Base-by-base conservation (phyloP, 2,888 invertebrate species). In the Acronicta aceris region DNA sequence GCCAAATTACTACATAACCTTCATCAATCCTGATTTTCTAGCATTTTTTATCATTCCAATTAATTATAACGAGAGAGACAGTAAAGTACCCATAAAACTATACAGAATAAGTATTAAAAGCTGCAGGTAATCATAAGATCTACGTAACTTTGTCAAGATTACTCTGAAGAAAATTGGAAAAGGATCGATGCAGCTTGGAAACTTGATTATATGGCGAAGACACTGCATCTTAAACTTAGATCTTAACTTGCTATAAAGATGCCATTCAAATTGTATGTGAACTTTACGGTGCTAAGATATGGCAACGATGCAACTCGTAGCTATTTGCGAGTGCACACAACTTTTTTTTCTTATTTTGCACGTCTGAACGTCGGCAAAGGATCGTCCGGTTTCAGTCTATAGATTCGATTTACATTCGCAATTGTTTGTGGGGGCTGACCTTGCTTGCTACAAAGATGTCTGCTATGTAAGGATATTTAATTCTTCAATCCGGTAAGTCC, bases 401-500 rank as follows among this genome's bases (percentile, higher is more conserved):
- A 63, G 62, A 59, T 61, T 60, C 60, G 59, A 57, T 73, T 66
- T 60, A 61, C 59, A 70, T 71, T 71, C 53, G 50, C 66, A 62
- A 59, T 76, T 73, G 74, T 71, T 51, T 50, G 16, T 50, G 38
- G 45, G 27, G 47, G 40, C 25, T 38, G 17, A 12, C 72, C 59
- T 58, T 71, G 62, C 13, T 16, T 57, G 50, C 15, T 27, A 43
- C 43, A 41, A 59, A 71, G 43, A 59, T 53, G 55, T 56, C 50
- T 59, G 58, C 27, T 43, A 63, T 61, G 55, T 59, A 42, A 49
- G 49, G 38, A 38, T 51, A 69, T 55, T 69, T 64, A 38, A 70
- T 47, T 66, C 30, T 33, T 5, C 36, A 41, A 49, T 27, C 36
- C 36, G 9, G 38, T 64, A 64, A 53, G 27, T n/a, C n/a, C n/a